Evolutionary conservation across 2,797 vertebrate genomes (phyloP).

Genomic region (Sus cebifrons): DNA sequence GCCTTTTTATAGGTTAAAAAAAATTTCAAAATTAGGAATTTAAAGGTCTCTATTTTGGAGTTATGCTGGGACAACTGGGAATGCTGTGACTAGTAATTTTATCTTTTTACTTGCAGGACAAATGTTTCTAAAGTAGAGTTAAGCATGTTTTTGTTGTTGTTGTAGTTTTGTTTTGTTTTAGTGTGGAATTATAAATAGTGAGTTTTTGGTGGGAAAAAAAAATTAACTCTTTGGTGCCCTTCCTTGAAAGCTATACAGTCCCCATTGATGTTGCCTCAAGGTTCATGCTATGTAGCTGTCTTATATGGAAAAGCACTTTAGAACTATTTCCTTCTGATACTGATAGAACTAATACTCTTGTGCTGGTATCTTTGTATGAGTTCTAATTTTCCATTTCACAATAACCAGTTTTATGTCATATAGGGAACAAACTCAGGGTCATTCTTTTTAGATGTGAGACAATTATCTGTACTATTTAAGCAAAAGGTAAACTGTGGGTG

Average conservation of each 20-base stretch:
- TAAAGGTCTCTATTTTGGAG: constrained; percentile 41
- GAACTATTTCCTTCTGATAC: constrained; percentile 28
- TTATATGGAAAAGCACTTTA: constrained; percentile 51
- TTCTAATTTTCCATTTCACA: constrained; percentile 70
- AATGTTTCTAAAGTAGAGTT: constrained; percentile 5
- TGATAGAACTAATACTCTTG: neutral
- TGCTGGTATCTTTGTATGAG: constrained; percentile 4
- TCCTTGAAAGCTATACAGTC: constrained; percentile 24
- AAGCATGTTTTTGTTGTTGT: neutral
- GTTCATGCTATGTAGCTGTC: neutral
- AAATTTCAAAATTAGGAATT: neutral
- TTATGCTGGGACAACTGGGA: constrained; percentile 12
- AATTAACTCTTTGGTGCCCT: neutral
- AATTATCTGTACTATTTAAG: constrained; percentile 70
- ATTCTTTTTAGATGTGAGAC: constrained; percentile 70
- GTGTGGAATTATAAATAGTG: constrained; percentile 30
- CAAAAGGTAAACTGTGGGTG: constrained; percentile 65
- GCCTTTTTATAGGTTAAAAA: constrained; percentile 20
- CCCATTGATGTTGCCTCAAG: neutral
- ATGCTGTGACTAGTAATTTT: neutral
- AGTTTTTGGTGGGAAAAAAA: neutral
- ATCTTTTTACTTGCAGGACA: neutral
- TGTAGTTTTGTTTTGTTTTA: neutral
- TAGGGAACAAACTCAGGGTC: constrained; percentile 29
- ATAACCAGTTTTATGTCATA: constrained; percentile 54